Evolutionary conservation across 2,888 invertebrate genomes (phyloP).

Genomic region (Cabera pusaria): DNA sequence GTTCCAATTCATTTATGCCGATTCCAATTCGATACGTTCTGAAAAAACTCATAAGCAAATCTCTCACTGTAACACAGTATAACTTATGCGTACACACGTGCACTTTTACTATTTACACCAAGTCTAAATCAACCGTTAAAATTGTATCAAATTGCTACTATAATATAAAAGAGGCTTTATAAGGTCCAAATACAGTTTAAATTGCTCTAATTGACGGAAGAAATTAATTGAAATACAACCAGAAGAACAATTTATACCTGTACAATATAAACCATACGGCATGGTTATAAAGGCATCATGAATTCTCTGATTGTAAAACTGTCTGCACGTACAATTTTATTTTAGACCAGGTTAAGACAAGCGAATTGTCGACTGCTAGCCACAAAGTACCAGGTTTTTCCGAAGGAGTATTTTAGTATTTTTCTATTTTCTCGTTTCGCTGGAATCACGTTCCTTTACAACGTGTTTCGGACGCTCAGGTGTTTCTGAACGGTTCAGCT

Average conservation of each 20-base stretch:
- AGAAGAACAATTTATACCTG: too few relatives aligned
- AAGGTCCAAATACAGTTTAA: background rate
- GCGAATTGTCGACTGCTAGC: conserved; percentile 35
- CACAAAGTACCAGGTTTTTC: conserved; percentile 33
- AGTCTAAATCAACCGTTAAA: too few relatives aligned
- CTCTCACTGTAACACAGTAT: too few relatives aligned
- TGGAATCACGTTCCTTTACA: conserved; percentile 42
- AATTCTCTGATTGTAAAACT: conserved; percentile 1
- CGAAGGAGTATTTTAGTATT: conserved; percentile 27
- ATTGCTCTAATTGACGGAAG: too few relatives aligned
- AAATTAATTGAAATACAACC: too few relatives aligned
- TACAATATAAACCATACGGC: background rate
- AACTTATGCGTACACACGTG: too few relatives aligned
- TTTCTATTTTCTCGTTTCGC: conserved; percentile 37
- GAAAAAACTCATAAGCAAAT: too few relatives aligned
- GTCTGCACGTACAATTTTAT: conserved; percentile 56
- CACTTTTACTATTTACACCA: too few relatives aligned
- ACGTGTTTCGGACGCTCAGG: conserved; percentile 35
- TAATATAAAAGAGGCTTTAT: too few relatives aligned
- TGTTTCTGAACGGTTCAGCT: conserved; percentile 25
- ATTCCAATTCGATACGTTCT: too few relatives aligned
- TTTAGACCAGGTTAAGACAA: conserved; percentile 55
- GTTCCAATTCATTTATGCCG: conserved; percentile 12
- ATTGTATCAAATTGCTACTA: too few relatives aligned
- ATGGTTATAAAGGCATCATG: conserved; percentile 1